Percentiles rank a stretch among this genome's conserved stretches.
Evolutionary conservation across 2,113 vertebrate genomes (phyloP).

Genomic region (Hippocampus guttulatus): DNA sequence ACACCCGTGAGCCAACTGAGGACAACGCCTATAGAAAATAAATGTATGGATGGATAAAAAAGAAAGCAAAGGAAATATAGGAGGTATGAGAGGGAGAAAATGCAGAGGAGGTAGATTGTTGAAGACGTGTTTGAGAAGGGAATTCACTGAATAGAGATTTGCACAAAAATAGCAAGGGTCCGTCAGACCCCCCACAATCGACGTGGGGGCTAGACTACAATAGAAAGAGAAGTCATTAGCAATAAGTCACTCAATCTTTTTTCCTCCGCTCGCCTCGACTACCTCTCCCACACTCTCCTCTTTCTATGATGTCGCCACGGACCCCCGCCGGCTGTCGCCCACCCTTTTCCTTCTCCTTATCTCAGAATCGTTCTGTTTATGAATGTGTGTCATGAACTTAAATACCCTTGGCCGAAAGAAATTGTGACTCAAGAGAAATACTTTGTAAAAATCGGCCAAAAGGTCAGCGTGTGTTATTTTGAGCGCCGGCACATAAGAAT

Average conservation of each 20-base stretch:
- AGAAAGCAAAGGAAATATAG: conserved; percentile 34
- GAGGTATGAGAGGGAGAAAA: conserved; percentile 43
- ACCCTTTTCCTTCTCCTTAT: conserved; percentile 33
- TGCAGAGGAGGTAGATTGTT: conserved; percentile 24
- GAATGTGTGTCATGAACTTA: conserved; percentile 11
- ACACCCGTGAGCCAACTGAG: not conserved
- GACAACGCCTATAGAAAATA: conserved; percentile 11
- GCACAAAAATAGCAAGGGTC: conserved; percentile 56
- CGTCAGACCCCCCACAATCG: conserved; percentile 47
- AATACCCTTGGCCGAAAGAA: not conserved
- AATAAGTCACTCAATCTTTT: conserved; percentile 47
- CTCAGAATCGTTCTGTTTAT: conserved; percentile 37
- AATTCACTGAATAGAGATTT: conserved; percentile 61
- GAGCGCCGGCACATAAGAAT: not conserved
- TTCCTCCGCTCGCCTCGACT: conserved; percentile 24
- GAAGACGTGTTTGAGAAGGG: conserved; percentile 44
- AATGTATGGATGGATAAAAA: conserved; percentile 41
- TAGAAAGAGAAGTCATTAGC: conserved; percentile 40
- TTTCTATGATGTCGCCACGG: conserved; percentile 13
- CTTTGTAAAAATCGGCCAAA: conserved; percentile 8
- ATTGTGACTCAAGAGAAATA: not conserved
- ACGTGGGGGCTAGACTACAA: conserved; percentile 45
- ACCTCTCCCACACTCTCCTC: conserved; percentile 15
- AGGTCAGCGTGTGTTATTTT: conserved; percentile 16
- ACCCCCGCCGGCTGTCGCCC: conserved; percentile 6